Percentiles rank a stretch among this genome's conserved stretches.
Evolutionary conservation across 1,140 invertebrate species (phyloP).

Genomic region (Cephus cinctus): DNA sequence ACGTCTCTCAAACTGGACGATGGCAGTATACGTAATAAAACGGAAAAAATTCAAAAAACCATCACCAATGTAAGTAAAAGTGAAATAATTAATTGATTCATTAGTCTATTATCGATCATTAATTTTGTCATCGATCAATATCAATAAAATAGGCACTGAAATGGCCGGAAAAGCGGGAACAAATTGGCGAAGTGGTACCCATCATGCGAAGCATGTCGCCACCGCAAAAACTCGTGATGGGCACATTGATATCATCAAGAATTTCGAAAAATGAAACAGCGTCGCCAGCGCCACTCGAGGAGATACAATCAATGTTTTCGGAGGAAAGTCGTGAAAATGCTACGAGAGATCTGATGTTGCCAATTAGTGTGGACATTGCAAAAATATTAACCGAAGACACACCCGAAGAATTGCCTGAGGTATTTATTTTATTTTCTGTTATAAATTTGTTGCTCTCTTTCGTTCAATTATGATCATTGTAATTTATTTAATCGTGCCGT

Average conservation of each 20-base stretch:
- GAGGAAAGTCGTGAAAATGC: slow-evolving; percentile 51
- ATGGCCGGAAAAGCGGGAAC: slow-evolving; percentile 24
- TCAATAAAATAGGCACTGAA: slow-evolving; percentile 31
- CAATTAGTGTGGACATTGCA: slow-evolving; percentile 65
- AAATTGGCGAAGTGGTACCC: slow-evolving; percentile 63
- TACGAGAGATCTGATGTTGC: slow-evolving; percentile 61
- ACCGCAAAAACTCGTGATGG: slow-evolving; percentile 60
- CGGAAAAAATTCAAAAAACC: slow-evolving; percentile 42
- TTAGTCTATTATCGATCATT: slow-evolving; percentile 4
- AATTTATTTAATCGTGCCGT: not conserved
- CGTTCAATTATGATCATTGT: not conserved
- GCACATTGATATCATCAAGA: slow-evolving; percentile 63
- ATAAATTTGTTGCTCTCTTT: not conserved
- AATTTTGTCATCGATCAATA: too few relatives aligned
- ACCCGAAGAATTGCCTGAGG: slow-evolving; percentile 35
- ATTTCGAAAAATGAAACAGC: slow-evolving; percentile 51
- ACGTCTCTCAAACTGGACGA: slow-evolving; percentile 43
- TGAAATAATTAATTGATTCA: not conserved
- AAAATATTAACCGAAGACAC: slow-evolving; percentile 56
- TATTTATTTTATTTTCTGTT: slow-evolving; percentile 11
- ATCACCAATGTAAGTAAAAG: slow-evolving; percentile 11
- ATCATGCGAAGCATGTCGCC: slow-evolving; percentile 63
- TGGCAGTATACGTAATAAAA: slow-evolving; percentile 47
- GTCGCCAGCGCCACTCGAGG: slow-evolving; percentile 28
- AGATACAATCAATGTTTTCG: slow-evolving; percentile 62